phyloP scores from a whole-genome alignment of 2,797 vertebrate species.

The Ambastaia sidthimunki region DNA sequence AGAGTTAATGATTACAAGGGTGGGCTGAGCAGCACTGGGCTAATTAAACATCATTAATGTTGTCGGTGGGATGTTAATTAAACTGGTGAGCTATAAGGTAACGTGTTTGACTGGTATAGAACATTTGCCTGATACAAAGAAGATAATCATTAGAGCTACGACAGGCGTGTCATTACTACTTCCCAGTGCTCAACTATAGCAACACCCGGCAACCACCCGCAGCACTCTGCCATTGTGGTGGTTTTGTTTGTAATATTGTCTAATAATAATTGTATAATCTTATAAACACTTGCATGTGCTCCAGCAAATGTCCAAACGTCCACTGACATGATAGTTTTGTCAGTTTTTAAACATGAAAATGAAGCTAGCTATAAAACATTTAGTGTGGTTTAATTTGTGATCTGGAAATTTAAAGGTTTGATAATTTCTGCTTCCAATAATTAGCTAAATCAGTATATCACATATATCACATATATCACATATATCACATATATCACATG shows the following conservation, averaged over 20 bases:
- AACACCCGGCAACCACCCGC: background rate
- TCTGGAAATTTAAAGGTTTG: background rate
- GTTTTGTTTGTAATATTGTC: background rate
- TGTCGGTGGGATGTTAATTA: slow-evolving; percentile 31
- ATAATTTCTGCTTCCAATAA: background rate
- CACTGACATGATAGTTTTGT: background rate
- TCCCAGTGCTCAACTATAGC: background rate
- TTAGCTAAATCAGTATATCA: too few relatives aligned
- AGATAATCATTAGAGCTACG: background rate
- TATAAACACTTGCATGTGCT: background rate
- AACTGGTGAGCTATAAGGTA: slow-evolving; percentile 13
- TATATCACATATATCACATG: too few relatives aligned
- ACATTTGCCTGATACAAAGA: background rate
- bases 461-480: too few relatives aligned
- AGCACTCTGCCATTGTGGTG: background rate
- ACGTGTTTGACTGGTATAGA: background rate
- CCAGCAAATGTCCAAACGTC: background rate
- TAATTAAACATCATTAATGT: slow-evolving; percentile 39
- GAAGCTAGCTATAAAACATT: background rate
- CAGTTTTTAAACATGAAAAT: background rate
- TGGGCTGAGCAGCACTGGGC: slow-evolving; percentile 35
- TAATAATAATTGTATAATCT: background rate
- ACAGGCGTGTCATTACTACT: background rate
- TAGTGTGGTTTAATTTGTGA: background rate
- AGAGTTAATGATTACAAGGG: slow-evolving; percentile 42